A percentile compares a stretch with the other conserved stretches of the same genome.
These are phyloP conservation scores for Ectropis crepuscularia DNA, from an alignment of 2,888 invertebrate species.

Conservation along the genomic window DNA sequence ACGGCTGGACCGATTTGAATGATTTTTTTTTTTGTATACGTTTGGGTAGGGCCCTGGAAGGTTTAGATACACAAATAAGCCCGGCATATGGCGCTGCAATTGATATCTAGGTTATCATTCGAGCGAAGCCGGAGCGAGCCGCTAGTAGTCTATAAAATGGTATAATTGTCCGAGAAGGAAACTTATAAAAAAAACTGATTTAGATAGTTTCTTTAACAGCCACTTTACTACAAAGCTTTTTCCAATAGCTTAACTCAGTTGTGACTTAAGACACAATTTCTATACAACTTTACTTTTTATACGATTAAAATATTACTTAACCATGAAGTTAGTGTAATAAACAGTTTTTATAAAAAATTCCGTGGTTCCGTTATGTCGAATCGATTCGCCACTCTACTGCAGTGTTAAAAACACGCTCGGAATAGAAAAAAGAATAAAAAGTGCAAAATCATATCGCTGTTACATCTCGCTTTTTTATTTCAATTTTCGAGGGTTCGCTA, in stretches of 20 bases:
- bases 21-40: no score
- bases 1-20: no score
- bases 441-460: constrained; percentile 83
- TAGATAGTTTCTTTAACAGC: not conserved
- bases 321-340: constrained; percentile 17
- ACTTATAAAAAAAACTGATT: no score
- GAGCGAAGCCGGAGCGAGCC: no score
- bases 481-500: constrained; percentile 83
- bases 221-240: not conserved
- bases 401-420: constrained; percentile 74
- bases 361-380: constrained; percentile 51
- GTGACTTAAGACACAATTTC: not conserved
- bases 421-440: constrained; percentile 67
- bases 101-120: no score
- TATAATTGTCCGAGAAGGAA: no score
- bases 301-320: constrained; percentile 4
- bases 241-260: no score
- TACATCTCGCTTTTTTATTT: constrained; percentile 83
- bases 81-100: no score
- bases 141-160: no score
- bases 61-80: no score
- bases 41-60: no score
- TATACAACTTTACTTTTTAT: not conserved
- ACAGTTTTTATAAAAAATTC: constrained; percentile 43
- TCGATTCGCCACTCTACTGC: constrained; percentile 63